Conservation (phyloP, 37 sponge, comb jelly and placozoan species). For the Ianthella basta region DNA sequence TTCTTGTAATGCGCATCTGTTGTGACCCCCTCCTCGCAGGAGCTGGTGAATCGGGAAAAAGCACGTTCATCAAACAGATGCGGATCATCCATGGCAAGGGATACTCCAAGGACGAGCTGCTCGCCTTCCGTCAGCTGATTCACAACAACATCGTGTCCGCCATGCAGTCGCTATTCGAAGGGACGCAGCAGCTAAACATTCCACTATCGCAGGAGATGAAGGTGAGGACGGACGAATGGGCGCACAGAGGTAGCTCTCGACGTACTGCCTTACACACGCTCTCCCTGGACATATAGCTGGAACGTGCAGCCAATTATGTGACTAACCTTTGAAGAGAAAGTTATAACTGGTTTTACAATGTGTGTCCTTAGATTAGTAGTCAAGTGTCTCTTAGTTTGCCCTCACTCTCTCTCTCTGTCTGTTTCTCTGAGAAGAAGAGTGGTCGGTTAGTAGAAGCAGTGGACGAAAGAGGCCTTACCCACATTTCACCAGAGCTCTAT, state of each 20-base stretch:
- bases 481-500: conserved; percentile 10
- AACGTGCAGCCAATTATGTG: too few species aligned
- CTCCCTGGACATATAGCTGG: too few species aligned
- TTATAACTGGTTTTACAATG: too few species aligned
- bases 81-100: conserved; percentile 94
- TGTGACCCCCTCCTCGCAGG: conserved; percentile 69
- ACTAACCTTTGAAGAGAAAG: too few species aligned
- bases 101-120: conserved; percentile 78
- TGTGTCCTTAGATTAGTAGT: too few species aligned
- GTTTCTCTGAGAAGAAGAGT: neutral
- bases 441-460: neutral
- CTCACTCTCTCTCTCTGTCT: neutral
- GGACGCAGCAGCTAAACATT: conserved; percentile 52
- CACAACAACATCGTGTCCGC: conserved; percentile 82
- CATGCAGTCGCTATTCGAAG: conserved; percentile 55
- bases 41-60: conserved; percentile 97
- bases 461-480: conserved; percentile 28
- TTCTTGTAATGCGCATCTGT: too few species aligned
- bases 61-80: conserved; percentile 99
- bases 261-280: too few species aligned
- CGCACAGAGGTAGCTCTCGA: too few species aligned
- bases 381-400: conserved; percentile 1
- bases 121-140: conserved; percentile 66
- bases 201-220: conserved; percentile 14
- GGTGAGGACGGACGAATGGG: too few species aligned